phyloP scores from a whole-genome alignment of 2,797 vertebrate genomes.

The Pitangus sulphuratus region DNA sequence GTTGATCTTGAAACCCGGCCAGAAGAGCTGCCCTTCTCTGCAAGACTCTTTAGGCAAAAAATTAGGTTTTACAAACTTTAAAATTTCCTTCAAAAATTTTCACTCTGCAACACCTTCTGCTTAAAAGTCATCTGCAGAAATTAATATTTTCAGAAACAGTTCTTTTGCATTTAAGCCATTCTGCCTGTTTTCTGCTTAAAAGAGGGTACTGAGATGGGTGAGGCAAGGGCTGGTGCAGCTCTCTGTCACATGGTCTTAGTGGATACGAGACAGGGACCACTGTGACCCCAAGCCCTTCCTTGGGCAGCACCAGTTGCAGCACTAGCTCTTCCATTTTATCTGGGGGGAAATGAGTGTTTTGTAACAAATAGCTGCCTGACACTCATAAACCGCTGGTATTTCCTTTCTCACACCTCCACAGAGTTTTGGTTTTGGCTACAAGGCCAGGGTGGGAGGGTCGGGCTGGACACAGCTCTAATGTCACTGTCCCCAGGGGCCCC shows the following conservation, averaged over 20 bases:
- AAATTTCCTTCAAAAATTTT: not conserved
- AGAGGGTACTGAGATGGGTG: fast-evolving
- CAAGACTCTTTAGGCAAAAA: not conserved
- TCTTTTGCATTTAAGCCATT: not conserved
- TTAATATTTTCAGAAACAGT: not conserved
- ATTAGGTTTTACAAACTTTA: fast-evolving
- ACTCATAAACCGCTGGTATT: not conserved
- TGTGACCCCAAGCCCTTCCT: fast-evolving
- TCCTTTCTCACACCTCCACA: not conserved
- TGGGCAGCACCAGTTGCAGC: not conserved
- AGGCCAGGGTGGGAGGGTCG: not conserved
- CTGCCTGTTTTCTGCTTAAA: not conserved
- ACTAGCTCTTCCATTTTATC: not conserved
- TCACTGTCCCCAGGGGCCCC: fast-evolving
- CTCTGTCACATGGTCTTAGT: not conserved
- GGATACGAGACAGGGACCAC: not conserved
- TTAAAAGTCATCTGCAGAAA: fast-evolving
- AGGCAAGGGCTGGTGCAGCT: not conserved
- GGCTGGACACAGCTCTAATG: not conserved
- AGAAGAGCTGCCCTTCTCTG: not conserved
- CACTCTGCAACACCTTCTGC: not conserved
- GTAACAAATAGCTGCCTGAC: not conserved
- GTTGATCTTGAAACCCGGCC: not conserved
- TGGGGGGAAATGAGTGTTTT: not conserved
- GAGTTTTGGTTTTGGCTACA: not conserved